phyloP scores from a whole-genome alignment of 1,140 invertebrate genomes.

The Lepidurus couesii region DNA sequence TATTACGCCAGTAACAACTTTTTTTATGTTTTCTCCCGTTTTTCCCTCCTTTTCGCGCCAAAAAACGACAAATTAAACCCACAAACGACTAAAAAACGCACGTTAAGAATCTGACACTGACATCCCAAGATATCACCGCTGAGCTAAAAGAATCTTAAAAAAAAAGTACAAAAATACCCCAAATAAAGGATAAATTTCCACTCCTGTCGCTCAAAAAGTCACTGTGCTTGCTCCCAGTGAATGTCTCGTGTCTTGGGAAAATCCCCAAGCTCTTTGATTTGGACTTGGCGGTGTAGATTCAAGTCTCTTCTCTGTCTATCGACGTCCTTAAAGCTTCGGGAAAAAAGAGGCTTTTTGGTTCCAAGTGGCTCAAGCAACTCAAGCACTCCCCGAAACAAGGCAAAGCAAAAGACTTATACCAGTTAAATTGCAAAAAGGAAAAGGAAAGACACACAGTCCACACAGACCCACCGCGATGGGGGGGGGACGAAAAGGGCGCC shows the following conservation, averaged over 20 bases:
- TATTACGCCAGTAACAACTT: neutral
- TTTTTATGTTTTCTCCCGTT: neutral
- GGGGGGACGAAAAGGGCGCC: neutral
- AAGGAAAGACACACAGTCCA: neutral
- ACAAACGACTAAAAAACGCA: neutral
- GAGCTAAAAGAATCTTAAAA: neutral
- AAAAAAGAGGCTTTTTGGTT: too few relatives aligned
- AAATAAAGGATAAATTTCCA: too few relatives aligned
- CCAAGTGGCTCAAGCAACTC: too few relatives aligned
- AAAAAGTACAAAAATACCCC: too few relatives aligned
- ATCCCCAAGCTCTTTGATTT: too few relatives aligned
- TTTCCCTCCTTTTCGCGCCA: too few relatives aligned
- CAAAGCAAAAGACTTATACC: neutral
- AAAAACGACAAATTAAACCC: neutral
- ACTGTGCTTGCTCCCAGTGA: neutral
- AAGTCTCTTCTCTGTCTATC: too few relatives aligned
- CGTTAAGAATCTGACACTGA: neutral
- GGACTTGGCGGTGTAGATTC: too few relatives aligned
- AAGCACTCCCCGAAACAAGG: neutral
- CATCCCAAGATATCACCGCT: neutral
- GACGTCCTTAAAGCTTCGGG: too few relatives aligned
- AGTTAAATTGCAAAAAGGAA: neutral
- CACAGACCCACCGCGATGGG: neutral
- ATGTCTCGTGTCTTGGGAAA: neutral
- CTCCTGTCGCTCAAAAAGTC: neutral